Percentiles rank a stretch among this genome's conserved stretches.
Conservation (phyloP, 1,140 invertebrate species). For the Magallana angulata region DNA sequence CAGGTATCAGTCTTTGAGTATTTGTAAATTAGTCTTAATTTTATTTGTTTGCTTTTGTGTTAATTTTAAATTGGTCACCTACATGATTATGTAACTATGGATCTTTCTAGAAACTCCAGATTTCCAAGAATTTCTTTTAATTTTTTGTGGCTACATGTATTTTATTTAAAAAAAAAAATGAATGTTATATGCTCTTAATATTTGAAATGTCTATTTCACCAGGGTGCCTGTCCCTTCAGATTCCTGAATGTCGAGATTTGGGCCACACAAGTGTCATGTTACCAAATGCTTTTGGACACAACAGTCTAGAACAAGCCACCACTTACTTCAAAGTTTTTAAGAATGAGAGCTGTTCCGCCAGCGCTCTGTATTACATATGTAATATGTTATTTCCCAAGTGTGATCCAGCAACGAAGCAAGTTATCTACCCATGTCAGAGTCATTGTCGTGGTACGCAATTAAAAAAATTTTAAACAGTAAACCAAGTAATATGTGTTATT, state of each 20-base stretch:
- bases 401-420: neutral
- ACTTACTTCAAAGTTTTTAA: neutral
- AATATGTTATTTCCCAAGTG: slow-evolving; percentile 31
- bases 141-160: too few species aligned
- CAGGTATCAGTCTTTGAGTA: neutral
- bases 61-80: too few species aligned
- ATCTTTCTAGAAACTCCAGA: too few species aligned
- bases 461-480: too few species aligned
- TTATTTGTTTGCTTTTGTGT: too few species aligned
- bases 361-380: neutral
- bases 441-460: neutral
- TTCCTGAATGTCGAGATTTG: neutral
- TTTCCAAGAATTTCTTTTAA: too few species aligned
- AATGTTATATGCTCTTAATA: too few species aligned
- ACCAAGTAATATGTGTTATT: too few species aligned
- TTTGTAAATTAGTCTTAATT: too few species aligned
- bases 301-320: neutral
- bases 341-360: neutral
- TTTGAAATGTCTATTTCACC: too few species aligned
- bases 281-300: slow-evolving; percentile 11
- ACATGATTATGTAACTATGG: too few species aligned
- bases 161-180: neutral
- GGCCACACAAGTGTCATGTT: slow-evolving; percentile 31
- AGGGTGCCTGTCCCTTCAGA: neutral
- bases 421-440: neutral